Conservation (phyloP, 2,888 invertebrate species). For the Abrostola triplasia region DNA sequence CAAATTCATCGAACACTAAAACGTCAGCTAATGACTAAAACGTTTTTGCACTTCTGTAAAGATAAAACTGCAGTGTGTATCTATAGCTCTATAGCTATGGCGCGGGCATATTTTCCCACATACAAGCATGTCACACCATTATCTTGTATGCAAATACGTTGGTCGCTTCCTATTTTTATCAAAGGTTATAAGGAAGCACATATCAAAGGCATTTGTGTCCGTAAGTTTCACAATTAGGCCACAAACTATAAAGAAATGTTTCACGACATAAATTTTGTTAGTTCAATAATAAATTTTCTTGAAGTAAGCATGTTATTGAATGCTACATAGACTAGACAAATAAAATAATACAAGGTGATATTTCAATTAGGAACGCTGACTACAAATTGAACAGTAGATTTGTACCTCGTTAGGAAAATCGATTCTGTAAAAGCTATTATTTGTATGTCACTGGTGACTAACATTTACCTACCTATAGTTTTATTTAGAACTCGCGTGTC, state of each 20-base stretch:
- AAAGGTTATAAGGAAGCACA: neutral
- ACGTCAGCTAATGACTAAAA: too few species aligned
- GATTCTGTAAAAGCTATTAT: conserved; percentile 29
- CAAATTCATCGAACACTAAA: too few species aligned
- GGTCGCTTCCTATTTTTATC: neutral
- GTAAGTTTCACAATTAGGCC: too few species aligned
- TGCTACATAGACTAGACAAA: neutral
- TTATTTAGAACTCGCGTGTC: neutral
- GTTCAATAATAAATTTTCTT: too few species aligned
- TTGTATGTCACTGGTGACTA: conserved; percentile 24
- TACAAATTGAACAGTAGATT: conserved; percentile 21
- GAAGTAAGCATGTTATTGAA: too few species aligned
- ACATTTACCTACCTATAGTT: neutral
- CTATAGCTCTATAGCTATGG: neutral
- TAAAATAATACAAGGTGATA: conserved; percentile 11
- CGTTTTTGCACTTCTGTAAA: neutral
- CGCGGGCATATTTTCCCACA: neutral
- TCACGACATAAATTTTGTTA: too few species aligned
- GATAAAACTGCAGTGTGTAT: neutral
- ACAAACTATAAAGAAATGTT: too few species aligned
- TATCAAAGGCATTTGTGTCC: neutral
- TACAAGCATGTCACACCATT: neutral
- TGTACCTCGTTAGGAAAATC: conserved; percentile 41
- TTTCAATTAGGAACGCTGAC: conserved; percentile 32
- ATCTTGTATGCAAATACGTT: neutral